Evolutionary conservation across 2,113 vertebrate genomes (phyloP), one percentile per base, ranked within the genome.

Genomic region (Halichoeres trimaculatus): DNA sequence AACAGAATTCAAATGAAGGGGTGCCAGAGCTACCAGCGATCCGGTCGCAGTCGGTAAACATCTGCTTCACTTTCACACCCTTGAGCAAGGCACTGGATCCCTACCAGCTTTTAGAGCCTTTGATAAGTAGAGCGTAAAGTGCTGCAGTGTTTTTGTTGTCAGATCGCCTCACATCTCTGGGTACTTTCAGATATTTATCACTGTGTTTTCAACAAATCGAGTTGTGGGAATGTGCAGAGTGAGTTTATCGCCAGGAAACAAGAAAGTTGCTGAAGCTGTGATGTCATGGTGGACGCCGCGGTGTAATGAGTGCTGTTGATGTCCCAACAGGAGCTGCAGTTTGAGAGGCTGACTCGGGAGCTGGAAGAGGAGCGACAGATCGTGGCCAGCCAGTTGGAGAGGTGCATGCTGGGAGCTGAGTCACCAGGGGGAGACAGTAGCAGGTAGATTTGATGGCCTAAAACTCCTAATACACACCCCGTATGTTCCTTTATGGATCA

Each of bases 301-400:
- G 48, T 60, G 1, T 83, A 72, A 84, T 79, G 53, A 10, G 43
- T 8, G 58, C 43, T 23, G 17, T 61, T 5, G 58, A 59, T 70
- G 88, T 93, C 88, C 95, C 88, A 26, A 26, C 51, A 99, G 98
- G 98, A 99, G 90, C 97, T 99, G 83, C 98, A 99, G 91, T 99
- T 99, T 93, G 97, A 99, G 90, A 95, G 98, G 55, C 96, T 99
- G 91, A 99, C 98, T 86, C 94, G 96, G 92, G 98, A 99, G 93
- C 94, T 99, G 91, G 98, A 99, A 87, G 97, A 97, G 92, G 98
- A 99, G 94, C 95, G 98, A 90, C 98, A 99, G 94, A 99, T 99
- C 76, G 98, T 99, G 92, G 98, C 98, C 85, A 98, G 96, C 95
- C 98, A 99, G 92, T 95, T 99, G 93, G 98, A 99, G 93, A 95